These are phyloP conservation scores for Germaria angustata DNA, from an alignment of 2,888 invertebrate genomes.

Conservation along the genomic window DNA sequence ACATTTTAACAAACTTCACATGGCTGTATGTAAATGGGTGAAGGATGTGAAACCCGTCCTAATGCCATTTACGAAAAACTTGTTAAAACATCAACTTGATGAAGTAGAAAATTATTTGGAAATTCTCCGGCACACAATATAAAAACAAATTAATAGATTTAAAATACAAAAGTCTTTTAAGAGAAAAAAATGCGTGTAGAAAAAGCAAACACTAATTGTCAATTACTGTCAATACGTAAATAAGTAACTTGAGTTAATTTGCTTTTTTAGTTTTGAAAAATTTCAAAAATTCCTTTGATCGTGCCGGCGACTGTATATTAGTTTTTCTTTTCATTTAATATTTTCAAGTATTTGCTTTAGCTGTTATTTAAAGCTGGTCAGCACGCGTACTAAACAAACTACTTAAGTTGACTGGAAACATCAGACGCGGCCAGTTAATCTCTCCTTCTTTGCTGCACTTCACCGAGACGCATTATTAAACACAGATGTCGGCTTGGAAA, in stretches of 20 bases:
- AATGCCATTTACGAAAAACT: constrained; percentile 42
- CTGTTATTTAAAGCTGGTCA: constrained; percentile 57
- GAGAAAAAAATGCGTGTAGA: constrained; percentile 8
- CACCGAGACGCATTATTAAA: constrained; percentile 38
- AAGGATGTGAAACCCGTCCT: constrained; percentile 17
- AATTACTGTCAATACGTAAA: constrained; percentile 63
- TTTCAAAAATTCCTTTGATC: constrained; percentile 59
- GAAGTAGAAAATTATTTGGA: constrained; percentile 43
- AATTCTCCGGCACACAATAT: constrained; percentile 4
- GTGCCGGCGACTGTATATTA: constrained; percentile 43
- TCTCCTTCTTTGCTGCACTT: background rate
- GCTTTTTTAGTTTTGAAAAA: constrained; percentile 62
- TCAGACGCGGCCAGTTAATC: constrained; percentile 58
- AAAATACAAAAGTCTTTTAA: background rate
- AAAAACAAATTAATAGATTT: background rate
- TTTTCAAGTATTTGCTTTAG: constrained; percentile 38
- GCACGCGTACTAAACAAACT: constrained; percentile 67
- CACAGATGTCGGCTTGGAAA: constrained; percentile 59
- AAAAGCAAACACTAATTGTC: constrained; percentile 64
- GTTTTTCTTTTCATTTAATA: background rate
- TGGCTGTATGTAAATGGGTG: constrained; percentile 45
- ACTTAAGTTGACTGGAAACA: constrained; percentile 61
- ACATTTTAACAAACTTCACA: background rate
- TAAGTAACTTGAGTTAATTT: constrained; percentile 62
- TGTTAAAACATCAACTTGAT: constrained; percentile 29